phyloP scores from a whole-genome alignment of 2,113 vertebrate genomes.

The Larimichthys crocea region DNA sequence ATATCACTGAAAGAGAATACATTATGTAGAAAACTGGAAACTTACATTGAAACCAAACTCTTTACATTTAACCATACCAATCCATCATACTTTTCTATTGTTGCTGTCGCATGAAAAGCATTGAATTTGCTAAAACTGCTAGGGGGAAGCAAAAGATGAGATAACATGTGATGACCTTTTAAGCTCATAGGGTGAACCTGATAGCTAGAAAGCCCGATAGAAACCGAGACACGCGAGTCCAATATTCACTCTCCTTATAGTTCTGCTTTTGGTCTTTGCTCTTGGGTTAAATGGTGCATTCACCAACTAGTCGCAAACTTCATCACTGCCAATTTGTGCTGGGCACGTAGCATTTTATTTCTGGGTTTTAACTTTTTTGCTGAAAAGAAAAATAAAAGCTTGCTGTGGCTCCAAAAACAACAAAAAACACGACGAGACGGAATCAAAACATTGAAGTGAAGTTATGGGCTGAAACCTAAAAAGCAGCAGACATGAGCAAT shows the following conservation, averaged over 20 bases:
- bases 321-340: not conserved
- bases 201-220: no score
- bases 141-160: no score
- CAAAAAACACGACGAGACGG: not conserved
- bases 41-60: not conserved
- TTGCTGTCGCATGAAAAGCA: not conserved
- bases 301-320: not conserved
- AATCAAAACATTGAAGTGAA: not conserved
- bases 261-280: not conserved
- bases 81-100: no score
- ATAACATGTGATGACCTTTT: not conserved
- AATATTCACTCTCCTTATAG: not conserved
- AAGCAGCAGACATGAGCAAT: not conserved
- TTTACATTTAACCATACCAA: not conserved
- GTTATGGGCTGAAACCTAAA: not conserved
- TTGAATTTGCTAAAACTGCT: not conserved
- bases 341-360: not conserved
- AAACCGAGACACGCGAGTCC: not conserved
- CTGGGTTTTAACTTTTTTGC: not conserved
- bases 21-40: not conserved
- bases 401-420: not conserved
- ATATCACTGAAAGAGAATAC: not conserved
- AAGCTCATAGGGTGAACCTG: not conserved
- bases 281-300: not conserved
- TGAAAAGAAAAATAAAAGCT: not conserved